Evolutionary conservation across 2,113 vertebrate genomes (phyloP).

Genomic region (Cochlearius cochlearius): DNA sequence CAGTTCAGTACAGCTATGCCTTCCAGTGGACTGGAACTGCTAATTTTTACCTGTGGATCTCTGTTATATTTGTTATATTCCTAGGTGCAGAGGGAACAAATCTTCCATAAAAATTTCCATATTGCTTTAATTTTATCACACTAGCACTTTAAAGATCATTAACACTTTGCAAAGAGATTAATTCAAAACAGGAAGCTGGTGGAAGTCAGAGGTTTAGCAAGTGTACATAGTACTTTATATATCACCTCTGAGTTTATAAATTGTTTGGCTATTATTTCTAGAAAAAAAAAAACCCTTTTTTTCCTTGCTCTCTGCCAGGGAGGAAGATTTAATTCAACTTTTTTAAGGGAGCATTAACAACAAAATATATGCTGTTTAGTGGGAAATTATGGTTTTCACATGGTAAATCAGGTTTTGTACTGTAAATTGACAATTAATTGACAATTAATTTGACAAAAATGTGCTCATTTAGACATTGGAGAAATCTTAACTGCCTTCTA

Average conservation of each 20-base stretch:
- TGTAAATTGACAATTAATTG: not conserved
- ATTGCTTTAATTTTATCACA: not conserved
- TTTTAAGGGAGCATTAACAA: not conserved
- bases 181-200: not conserved
- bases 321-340: not conserved
- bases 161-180: not conserved
- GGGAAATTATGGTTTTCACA: not conserved
- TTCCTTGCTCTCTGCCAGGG: not conserved
- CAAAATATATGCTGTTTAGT: not conserved
- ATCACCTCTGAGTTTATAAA: not conserved
- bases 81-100: not conserved
- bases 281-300: rapidly evolving
- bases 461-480: not conserved
- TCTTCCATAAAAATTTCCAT: not conserved
- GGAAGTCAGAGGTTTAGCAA: not conserved
- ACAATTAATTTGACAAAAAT: not conserved
- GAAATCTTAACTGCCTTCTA: not conserved
- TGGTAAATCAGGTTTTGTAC: not conserved
- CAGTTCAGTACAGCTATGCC: not conserved
- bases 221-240: not conserved
- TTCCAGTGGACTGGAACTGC: not conserved
- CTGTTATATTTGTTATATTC: not conserved
- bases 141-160: not conserved
- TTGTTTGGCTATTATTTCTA: not conserved
- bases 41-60: not conserved